phyloP scores from a whole-genome alignment of 2,113 vertebrate species.

The Eira barbara region DNA sequence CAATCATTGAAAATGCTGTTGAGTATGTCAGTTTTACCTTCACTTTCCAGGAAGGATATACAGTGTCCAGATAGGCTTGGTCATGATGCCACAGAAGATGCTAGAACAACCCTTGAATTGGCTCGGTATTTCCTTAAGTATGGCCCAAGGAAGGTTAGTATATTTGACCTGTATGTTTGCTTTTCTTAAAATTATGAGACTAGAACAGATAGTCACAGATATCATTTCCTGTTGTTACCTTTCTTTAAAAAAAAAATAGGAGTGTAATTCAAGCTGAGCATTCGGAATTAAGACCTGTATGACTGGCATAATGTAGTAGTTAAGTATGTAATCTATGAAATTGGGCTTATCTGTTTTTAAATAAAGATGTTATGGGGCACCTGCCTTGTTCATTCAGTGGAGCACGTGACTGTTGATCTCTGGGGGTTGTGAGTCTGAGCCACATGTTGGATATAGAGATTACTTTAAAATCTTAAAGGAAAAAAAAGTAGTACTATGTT shows the following conservation, averaged over 20 bases:
- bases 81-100: constrained; percentile 92
- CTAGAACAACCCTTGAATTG: constrained; percentile 88
- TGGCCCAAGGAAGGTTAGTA: constrained; percentile 87
- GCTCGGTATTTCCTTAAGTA: constrained; percentile 91
- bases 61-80: constrained; percentile 84
- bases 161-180: neutral
- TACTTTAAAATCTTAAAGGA: neutral
- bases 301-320: neutral
- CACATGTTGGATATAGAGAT: neutral
- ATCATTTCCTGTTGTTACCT: neutral
- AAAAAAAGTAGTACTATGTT: neutral
- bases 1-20: neutral
- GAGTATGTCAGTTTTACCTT: constrained; percentile 33
- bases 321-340: neutral
- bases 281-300: neutral
- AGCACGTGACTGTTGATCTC: neutral
- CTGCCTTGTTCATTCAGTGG: neutral
- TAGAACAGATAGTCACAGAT: neutral
- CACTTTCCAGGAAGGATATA: constrained; percentile 87
- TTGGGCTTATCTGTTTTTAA: neutral
- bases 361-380: neutral
- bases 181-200: constrained; percentile 34
- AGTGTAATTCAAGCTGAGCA: neutral
- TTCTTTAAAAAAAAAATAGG: neutral
- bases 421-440: neutral